These are phyloP conservation scores for Myotis pilosus DNA, from an alignment of 2,797 vertebrate species.

Conservation along the genomic window DNA sequence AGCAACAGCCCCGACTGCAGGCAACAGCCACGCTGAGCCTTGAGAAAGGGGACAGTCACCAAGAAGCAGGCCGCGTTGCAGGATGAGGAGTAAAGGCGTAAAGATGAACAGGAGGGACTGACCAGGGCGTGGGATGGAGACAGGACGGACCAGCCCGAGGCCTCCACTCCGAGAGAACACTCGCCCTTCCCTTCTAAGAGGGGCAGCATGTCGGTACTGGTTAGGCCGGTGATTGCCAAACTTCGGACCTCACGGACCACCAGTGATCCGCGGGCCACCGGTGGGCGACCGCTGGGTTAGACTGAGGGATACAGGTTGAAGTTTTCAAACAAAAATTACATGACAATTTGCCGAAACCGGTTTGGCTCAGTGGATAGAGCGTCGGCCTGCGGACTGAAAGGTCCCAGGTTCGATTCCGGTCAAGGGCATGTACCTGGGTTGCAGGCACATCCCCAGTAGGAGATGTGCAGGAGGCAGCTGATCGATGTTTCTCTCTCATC, in stretches of 20 bases:
- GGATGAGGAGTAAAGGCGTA: not conserved
- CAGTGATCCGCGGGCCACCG: too few relatives aligned
- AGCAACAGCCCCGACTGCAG: not conserved
- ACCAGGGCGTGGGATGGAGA: not conserved
- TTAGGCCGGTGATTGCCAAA: not conserved
- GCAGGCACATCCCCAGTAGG: too few relatives aligned
- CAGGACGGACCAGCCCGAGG: not conserved
- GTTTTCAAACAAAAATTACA: not conserved
- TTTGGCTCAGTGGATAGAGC: too few relatives aligned
- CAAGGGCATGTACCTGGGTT: too few relatives aligned
- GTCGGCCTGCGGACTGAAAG: too few relatives aligned
- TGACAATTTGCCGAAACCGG: not conserved
- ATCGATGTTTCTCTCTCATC: too few relatives aligned
- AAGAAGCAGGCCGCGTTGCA: not conserved
- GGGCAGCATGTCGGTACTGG: not conserved
- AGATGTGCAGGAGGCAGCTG: too few relatives aligned
- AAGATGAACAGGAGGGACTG: not conserved
- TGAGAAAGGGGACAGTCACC: not conserved
- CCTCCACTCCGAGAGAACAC: not conserved
- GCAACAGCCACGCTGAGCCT: not conserved
- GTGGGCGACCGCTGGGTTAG: too few relatives aligned
- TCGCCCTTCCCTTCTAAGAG: not conserved
- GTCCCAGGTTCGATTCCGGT: too few relatives aligned
- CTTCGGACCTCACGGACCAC: too few relatives aligned
- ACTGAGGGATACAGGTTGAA: not conserved